These are phyloP conservation scores for Salvelinus alpinus DNA, from an alignment of 2,113 vertebrate genomes.

Conservation along the genomic window DNA sequence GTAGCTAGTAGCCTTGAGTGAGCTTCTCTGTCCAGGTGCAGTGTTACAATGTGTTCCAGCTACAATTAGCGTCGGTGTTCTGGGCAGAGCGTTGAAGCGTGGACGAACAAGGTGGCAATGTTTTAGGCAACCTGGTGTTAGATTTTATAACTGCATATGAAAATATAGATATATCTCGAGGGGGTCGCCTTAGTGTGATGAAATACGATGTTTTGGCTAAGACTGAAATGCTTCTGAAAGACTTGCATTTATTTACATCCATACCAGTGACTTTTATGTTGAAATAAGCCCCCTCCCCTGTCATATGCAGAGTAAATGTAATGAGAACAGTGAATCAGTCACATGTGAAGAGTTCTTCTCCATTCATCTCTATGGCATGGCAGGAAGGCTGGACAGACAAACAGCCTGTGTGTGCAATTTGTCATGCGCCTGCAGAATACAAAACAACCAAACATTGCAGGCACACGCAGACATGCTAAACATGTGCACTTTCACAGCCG, in stretches of 20 bases:
- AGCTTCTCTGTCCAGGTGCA: constrained; percentile 10
- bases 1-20: not conserved
- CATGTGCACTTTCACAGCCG: not conserved
- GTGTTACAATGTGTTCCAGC: constrained; percentile 1
- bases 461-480: constrained; percentile 7
- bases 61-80: not conserved
- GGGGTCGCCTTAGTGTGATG: constrained; percentile 31
- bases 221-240: constrained; percentile 19
- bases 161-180: constrained; percentile 44
- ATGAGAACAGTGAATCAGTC: constrained; percentile 1
- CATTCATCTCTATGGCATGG: constrained; percentile 5
- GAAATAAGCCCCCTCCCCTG: constrained; percentile 2
- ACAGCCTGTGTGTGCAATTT: not conserved
- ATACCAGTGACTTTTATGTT: not conserved
- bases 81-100: not conserved
- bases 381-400: not conserved
- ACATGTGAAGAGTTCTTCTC: constrained; percentile 4
- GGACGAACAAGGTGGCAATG: constrained; percentile 29
- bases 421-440: not conserved
- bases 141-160: constrained; percentile 30
- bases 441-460: not conserved
- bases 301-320: not conserved
- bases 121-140: constrained; percentile 13
- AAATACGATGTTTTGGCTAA: constrained; percentile 31
- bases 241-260: not conserved